phyloP scores from a whole-genome alignment of 2,797 vertebrate genomes.

The Coregonus sp. region DNA sequence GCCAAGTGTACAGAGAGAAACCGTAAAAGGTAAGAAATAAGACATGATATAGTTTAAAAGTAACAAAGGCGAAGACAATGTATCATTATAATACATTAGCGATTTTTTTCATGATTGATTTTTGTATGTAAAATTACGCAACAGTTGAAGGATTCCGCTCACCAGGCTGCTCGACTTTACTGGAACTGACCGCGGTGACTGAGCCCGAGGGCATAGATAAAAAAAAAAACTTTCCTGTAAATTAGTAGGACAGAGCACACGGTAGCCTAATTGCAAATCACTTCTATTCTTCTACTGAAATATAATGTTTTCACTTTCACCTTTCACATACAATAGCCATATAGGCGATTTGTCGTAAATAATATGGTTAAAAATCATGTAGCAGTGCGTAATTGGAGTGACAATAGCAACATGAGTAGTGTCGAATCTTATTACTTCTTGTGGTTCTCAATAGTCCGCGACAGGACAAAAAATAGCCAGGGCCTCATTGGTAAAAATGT shows the following conservation, averaged over 20 bases:
- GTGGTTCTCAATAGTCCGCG: background rate
- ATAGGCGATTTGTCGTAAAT: too few relatives aligned
- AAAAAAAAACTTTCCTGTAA: constrained; percentile 49
- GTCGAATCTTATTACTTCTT: background rate
- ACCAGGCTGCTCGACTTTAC: constrained; percentile 46
- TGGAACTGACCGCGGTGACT: constrained; percentile 63
- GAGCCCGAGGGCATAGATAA: constrained; percentile 46
- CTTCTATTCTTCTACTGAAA: background rate
- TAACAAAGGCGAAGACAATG: background rate
- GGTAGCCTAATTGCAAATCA: background rate
- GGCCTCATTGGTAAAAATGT: background rate
- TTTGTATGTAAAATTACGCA: constrained; percentile 44
- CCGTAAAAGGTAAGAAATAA: constrained; percentile 50
- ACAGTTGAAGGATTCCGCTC: constrained; percentile 37
- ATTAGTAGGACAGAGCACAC: background rate
- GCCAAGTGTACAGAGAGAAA: constrained; percentile 25
- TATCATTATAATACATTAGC: background rate
- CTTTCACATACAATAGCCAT: background rate
- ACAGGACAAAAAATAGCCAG: constrained; percentile 2
- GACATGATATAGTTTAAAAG: background rate
- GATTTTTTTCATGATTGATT: background rate
- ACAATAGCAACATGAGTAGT: background rate
- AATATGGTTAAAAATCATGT: too few relatives aligned
- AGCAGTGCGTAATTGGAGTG: too few relatives aligned
- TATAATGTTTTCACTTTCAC: background rate